Evolutionary conservation across 2,113 vertebrate genomes (phyloP).

Genomic region (Todiramphus saurophagus): DNA sequence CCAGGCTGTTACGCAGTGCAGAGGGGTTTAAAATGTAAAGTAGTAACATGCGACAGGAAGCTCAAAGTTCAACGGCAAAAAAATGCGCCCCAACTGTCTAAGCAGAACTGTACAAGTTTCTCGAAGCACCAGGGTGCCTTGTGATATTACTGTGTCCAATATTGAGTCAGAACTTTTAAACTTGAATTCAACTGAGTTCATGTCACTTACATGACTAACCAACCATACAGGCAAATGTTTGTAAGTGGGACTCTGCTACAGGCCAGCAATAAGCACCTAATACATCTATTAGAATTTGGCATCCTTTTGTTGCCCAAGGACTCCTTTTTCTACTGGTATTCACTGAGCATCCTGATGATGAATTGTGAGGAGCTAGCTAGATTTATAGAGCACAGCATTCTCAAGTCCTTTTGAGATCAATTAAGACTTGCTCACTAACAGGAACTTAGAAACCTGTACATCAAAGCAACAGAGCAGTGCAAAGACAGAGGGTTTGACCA

Average conservation of each 20-base stretch:
- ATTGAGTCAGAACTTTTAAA: neutral
- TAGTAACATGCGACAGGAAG: neutral
- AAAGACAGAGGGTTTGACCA: neutral
- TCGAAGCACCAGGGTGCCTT: neutral
- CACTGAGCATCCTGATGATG: neutral
- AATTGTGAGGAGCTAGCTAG: neutral
- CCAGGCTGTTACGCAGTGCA: too few species aligned
- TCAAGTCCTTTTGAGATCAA: neutral
- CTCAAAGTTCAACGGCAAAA: neutral
- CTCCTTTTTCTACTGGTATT: neutral
- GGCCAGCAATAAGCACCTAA: neutral
- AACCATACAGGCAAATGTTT: neutral
- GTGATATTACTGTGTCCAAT: neutral
- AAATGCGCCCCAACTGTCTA: accelerated
- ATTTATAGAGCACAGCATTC: accelerated
- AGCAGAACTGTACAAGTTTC: neutral
- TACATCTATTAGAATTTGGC: neutral
- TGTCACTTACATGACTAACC: accelerated
- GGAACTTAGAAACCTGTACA: neutral
- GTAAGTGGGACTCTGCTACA: neutral
- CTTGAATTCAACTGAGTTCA: neutral
- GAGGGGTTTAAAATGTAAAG: neutral
- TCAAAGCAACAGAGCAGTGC: neutral
- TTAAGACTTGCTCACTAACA: neutral
- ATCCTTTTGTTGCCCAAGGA: neutral